Base-by-base conservation (phyloP, 2,888 invertebrate genomes). In the Cheilosia variabilis region DNA sequence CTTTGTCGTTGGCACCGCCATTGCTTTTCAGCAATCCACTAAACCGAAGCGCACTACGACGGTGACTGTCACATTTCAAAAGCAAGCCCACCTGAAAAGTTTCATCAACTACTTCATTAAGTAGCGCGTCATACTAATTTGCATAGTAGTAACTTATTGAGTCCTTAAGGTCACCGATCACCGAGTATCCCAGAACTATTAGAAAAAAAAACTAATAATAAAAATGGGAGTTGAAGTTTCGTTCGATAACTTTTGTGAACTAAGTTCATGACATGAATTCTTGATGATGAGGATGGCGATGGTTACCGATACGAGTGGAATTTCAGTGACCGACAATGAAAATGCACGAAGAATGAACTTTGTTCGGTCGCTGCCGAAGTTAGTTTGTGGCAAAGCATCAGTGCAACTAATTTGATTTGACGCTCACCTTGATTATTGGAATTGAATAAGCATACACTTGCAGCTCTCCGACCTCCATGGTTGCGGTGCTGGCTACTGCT, bases 341-440 rank as follows among this genome's bases (percentile, higher is more conserved):
- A 50, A 50, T 37, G 34, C 31, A 19, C 2, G 4, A 4, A 45
- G 47, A 62, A 52, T 62, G 55, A 77, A 69, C 69, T 68, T 45
- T 60, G 43, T 60, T 34, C 57, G 52, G 58, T 58, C 47, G 65
- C 66, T 66, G 43, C n/a, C 17, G 60, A 43, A 76, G 68, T 76
- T 76, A 76, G 76, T 68, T 76, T 52, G 41, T n/a, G 60, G 43
- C 24, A 53, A 52, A 53, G 53, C 31, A 27, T 27, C 27, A 68
- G 57, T 43, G 68, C 68, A 60, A 34, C 58, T 76, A 68, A 76
- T 76, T 76, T 31, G 58, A 76, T 76, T 76, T 53, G 43, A 43
- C 50, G 58, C 31, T 60, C 52, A 57, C 58, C 43, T 34, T 76
- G 58, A 43, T 53, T 68, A 68, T 68, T 76, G 76, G 27, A 76